Conservation (phyloP, 2,888 invertebrate species). For the Macrophya annulata region DNA sequence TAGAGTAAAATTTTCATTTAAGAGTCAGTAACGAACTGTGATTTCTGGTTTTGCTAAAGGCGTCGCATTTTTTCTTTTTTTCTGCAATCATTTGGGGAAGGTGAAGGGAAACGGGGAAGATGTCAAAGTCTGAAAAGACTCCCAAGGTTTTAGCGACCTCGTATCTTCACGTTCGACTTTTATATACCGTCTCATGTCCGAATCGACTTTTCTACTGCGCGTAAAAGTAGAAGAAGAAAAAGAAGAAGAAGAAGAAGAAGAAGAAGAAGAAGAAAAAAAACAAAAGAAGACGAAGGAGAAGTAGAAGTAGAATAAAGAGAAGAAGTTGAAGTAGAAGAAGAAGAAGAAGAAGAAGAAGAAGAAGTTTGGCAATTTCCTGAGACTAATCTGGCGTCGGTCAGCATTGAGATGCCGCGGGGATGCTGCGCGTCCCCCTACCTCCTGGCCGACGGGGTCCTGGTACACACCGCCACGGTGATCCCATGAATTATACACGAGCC, state of each 20-base stretch:
- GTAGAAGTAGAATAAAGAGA: constrained; percentile 62
- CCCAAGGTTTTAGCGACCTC: constrained; percentile 16
- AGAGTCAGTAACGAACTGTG: neutral
- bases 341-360: constrained; percentile 60
- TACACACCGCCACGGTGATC: constrained; percentile 64
- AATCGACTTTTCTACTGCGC: constrained; percentile 73
- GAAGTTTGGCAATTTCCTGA: constrained; percentile 80
- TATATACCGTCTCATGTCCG: constrained; percentile 69
- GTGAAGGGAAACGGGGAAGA: neutral
- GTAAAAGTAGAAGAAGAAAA: neutral
- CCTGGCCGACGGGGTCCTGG: constrained; percentile 43
- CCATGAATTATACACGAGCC: constrained; percentile 78
- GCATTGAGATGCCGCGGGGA: constrained; percentile 76
- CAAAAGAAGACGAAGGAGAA: constrained; percentile 68
- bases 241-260: neutral
- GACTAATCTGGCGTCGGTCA: constrained; percentile 78
- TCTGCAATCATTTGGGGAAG: neutral
- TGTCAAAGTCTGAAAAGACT: neutral
- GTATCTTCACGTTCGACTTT: neutral
- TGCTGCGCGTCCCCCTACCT: constrained; percentile 37
- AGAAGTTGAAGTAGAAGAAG: neutral
- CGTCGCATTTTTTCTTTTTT: neutral
- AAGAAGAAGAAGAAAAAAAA: neutral
- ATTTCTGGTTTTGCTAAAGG: neutral
- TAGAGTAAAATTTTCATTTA: neutral